These are phyloP conservation scores for Melipona beecheii DNA, from an alignment of 2,888 invertebrate species.

Conservation along the genomic window DNA sequence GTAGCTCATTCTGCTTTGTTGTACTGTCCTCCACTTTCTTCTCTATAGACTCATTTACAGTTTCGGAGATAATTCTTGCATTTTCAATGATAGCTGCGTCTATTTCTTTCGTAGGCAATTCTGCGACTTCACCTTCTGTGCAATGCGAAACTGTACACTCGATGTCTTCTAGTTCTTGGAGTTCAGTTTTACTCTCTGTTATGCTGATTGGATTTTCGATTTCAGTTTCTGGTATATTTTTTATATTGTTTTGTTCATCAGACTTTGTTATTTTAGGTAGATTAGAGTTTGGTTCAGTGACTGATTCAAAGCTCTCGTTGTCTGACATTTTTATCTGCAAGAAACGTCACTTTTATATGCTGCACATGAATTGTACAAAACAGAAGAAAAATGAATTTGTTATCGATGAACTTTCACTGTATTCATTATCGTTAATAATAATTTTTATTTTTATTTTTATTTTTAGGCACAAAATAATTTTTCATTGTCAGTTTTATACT, in stretches of 20 bases:
- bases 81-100: not conserved
- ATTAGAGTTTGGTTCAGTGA: conserved; percentile 64
- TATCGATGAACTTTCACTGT: conserved; percentile 15
- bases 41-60: not conserved
- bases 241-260: not conserved
- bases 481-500: not conserved
- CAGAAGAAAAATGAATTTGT: conserved; percentile 24
- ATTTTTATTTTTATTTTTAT: not conserved
- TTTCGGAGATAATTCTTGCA: not conserved
- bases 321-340: conserved; percentile 71
- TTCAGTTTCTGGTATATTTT: not conserved
- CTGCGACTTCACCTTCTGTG: not conserved
- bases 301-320: conserved; percentile 49
- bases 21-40: not conserved
- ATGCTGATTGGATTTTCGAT: not conserved
- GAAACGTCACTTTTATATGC: conserved; percentile 38
- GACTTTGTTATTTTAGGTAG: conserved; percentile 13
- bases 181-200: not conserved
- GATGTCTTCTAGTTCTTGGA: not conserved
- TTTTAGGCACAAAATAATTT: not conserved
- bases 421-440: not conserved
- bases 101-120: not conserved
- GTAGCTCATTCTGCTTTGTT: not conserved
- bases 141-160: not conserved
- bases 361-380: not conserved